phyloP scores from a whole-genome alignment of 92 coral and sea anemone species.

The Epizoanthus illoricatus region DNA sequence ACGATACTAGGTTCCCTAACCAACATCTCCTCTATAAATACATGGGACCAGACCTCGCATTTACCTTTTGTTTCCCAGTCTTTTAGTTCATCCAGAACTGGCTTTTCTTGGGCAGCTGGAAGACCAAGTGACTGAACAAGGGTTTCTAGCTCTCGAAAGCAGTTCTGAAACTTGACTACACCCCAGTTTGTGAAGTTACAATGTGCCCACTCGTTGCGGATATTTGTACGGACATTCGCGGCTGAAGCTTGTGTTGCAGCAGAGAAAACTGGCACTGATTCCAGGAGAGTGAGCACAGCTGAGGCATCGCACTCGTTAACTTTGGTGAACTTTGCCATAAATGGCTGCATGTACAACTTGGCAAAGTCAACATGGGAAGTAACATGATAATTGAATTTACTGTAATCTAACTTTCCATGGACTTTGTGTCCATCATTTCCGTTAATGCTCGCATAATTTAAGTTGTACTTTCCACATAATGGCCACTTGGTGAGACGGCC shows the following conservation, averaged over 20 bases:
- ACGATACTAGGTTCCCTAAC: no score
- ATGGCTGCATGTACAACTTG: constrained; percentile 51
- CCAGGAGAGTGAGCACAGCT: constrained; percentile 34
- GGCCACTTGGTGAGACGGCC: constrained; percentile 3
- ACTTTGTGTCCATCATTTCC: constrained; percentile 23
- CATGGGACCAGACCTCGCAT: no score
- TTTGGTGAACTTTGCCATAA: constrained; percentile 55
- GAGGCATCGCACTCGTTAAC: constrained; percentile 51
- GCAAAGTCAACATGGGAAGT: constrained; percentile 44
- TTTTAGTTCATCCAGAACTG: constrained; percentile 3
- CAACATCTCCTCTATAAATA: no score
- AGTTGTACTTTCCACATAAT: no score
- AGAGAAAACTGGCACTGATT: constrained; percentile 44
- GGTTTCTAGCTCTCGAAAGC: constrained; percentile 49
- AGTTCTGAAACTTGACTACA: constrained; percentile 12
- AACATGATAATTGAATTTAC: constrained; percentile 8
- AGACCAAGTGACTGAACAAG: constrained; percentile 20
- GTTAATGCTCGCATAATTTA: constrained; percentile 43
- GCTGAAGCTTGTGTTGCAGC: constrained; percentile 25
- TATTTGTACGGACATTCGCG: constrained; percentile 32
- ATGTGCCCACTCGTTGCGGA: constrained; percentile 58
- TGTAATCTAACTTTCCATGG: constrained; percentile 8
- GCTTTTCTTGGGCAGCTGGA: constrained; percentile 18
- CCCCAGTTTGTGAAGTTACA: constrained; percentile 45
- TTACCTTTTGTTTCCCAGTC: constrained; percentile 49